Conservation (phyloP, 2,797 vertebrate species). For the Cyprinodon diabolis region DNA sequence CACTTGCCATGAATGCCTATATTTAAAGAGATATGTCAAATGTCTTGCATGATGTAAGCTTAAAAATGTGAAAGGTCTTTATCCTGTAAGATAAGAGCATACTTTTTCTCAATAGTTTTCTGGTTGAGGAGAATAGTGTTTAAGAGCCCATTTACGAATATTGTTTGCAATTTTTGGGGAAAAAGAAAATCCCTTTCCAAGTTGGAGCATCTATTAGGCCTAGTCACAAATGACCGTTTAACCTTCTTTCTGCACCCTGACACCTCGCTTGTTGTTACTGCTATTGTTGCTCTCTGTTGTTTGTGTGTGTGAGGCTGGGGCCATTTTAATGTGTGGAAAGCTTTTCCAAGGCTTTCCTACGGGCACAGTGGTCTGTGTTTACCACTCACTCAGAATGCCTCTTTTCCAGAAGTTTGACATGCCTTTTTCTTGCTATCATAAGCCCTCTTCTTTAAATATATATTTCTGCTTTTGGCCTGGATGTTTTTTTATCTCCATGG, state of each 20-base stretch:
- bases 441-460: slow-evolving; percentile 83
- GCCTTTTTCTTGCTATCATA: slow-evolving; percentile 83
- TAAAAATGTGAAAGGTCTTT: neutral
- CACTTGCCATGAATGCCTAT: too few species aligned
- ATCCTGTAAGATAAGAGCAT: slow-evolving; percentile 41
- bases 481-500: slow-evolving; percentile 81
- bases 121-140: slow-evolving; percentile 18
- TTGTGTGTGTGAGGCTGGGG: slow-evolving; percentile 74
- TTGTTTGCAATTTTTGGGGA: slow-evolving; percentile 48
- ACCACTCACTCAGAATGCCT: slow-evolving; percentile 77
- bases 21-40: slow-evolving; percentile 50
- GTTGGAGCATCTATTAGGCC: slow-evolving; percentile 64
- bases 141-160: slow-evolving; percentile 38
- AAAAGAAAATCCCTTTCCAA: slow-evolving; percentile 46
- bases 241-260: slow-evolving; percentile 80
- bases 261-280: slow-evolving; percentile 81
- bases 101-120: slow-evolving; percentile 25
- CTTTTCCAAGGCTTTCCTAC: slow-evolving; percentile 78
- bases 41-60: neutral
- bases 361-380: slow-evolving; percentile 77
- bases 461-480: slow-evolving; percentile 82
- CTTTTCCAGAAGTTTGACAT: slow-evolving; percentile 83
- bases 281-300: slow-evolving; percentile 78
- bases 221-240: slow-evolving; percentile 80
- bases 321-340: slow-evolving; percentile 75